These are phyloP conservation scores for Corythucha ciliata DNA, from an alignment of 2,888 invertebrate species.

Conservation along the genomic window DNA sequence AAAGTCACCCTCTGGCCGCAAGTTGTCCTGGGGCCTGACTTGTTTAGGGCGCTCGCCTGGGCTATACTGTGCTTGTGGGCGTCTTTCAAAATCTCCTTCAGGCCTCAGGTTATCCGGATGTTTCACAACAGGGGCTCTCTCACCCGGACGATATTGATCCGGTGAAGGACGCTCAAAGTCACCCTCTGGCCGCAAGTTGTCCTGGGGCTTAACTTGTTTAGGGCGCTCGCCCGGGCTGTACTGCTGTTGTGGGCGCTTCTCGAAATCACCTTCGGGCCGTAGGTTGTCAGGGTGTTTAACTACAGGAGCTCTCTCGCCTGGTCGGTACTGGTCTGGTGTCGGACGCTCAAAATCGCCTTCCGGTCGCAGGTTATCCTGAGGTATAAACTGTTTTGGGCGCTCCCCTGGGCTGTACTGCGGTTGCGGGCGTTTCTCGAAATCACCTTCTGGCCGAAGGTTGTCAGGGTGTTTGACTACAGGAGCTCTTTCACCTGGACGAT, in stretches of 20 bases:
- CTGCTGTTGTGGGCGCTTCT: constrained; percentile 27
- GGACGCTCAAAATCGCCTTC: constrained; percentile 44
- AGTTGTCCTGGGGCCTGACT: constrained; percentile 45
- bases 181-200: constrained; percentile 45
- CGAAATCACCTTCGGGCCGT: constrained; percentile 37
- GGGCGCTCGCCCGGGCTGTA: constrained; percentile 32
- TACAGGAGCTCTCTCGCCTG: constrained; percentile 44
- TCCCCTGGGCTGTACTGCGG: constrained; percentile 41
- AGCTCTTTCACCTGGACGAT: constrained; percentile 40
- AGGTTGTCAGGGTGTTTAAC: constrained; percentile 37
- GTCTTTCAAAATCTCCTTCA: constrained; percentile 36
- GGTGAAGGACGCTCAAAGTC: constrained; percentile 41
- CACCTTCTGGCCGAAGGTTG: constrained; percentile 46
- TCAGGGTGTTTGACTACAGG: constrained; percentile 47
- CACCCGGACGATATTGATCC: constrained; percentile 42
- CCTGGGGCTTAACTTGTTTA: constrained; percentile 41
- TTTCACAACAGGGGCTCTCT: constrained; percentile 42
- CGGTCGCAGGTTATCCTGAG: constrained; percentile 45
- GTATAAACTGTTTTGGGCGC: constrained; percentile 37
- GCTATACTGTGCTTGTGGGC: constrained; percentile 25
- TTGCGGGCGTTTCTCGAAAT: constrained; percentile 41
- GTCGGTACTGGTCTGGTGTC: constrained; percentile 38
- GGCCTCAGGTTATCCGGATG: constrained; percentile 36
- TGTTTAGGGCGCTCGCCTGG: constrained; percentile 37
- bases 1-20: constrained; percentile 48